These are phyloP conservation scores for Mechanitis messenoides DNA, from an alignment of 2,888 invertebrate genomes.

Conservation along the genomic window DNA sequence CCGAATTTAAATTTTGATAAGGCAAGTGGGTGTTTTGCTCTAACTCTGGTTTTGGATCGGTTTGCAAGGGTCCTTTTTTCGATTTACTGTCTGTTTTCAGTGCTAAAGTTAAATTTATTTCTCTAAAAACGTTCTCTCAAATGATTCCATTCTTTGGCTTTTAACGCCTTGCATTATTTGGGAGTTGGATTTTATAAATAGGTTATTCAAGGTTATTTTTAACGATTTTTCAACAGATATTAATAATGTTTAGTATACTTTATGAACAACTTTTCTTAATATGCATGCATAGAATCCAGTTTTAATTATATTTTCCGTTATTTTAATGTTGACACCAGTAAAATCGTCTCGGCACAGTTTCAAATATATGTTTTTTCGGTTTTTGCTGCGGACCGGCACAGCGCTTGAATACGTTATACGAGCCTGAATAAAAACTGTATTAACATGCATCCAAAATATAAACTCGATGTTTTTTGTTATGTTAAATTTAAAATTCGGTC, in stretches of 20 bases:
- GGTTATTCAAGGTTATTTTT: neutral
- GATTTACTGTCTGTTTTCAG: constrained; percentile 54
- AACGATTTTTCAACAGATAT: neutral
- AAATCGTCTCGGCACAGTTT: constrained; percentile 58
- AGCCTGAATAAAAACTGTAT: constrained; percentile 54
- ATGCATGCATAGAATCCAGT: constrained; percentile 14
- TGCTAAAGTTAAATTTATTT: constrained; percentile 42
- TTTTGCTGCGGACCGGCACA: constrained; percentile 55
- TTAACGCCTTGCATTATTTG: constrained; percentile 24
- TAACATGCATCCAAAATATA: constrained; percentile 58
- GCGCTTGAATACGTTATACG: constrained; percentile 55
- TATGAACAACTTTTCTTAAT: too few relatives aligned
- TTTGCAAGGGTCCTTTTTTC: constrained; percentile 64
- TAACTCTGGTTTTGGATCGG: constrained; percentile 56
- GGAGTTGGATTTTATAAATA: constrained; percentile 6
- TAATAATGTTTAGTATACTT: neutral
- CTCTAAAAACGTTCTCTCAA: constrained; percentile 24
- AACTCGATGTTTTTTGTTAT: constrained; percentile 55
- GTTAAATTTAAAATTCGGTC: constrained; percentile 54
- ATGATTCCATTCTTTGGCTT: constrained; percentile 23
- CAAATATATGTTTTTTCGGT: constrained; percentile 59
- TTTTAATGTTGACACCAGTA: constrained; percentile 62
- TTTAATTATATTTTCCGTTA: constrained; percentile 43
- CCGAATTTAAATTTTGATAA: constrained; percentile 77
- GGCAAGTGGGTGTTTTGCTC: constrained; percentile 71